Evolutionary conservation across 2,888 invertebrate species (phyloP), one percentile per base, ranked within the genome.

Genomic region (Orthosia gracilis): DNA sequence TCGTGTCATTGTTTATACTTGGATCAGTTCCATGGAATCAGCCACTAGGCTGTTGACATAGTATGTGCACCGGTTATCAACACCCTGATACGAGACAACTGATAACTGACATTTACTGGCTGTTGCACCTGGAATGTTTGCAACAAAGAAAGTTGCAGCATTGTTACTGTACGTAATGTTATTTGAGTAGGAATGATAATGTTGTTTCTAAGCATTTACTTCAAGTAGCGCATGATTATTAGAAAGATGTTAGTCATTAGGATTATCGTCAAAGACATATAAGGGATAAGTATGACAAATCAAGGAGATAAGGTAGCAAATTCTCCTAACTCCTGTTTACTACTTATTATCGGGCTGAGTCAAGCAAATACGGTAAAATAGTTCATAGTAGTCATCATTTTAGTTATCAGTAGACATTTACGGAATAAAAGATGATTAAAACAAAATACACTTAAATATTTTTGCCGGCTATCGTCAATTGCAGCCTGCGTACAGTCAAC

Each of bases 21-120:
- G 82, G 84, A 90, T 89, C 83, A 80, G 76, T 86, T 88, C 80
- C 83, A 85, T 87, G 87, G 90, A 89, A 90, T 85, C 78, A 79
- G 74, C 85, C 83, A 84, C 76, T 77, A 78, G 80, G 78, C 76
- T 89, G 83, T 87, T 88, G 88, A 87, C 88, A 87, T 73, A 81
- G 78, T 76, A 68, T 79, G 76, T 64, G 68, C 73, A 79, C 64
- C 80, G 70, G 83, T 86, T 83, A 89, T 87, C 85, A 82, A 72
- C 69, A 66, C 65, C 49, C 26, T 69, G 77, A 75, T 79, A 73
- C 54, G 70, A 70, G 62, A 67, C 75, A 68, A 80, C 85, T 83
- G 85, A 84, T 87, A 84, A 80, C 62, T 84, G 67, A 73, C 77
- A 86, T 74, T 76, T 63, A 82, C 84, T 68, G 68, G 62, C 21